Evolutionary conservation across 1,140 invertebrate genomes (phyloP).

Genomic region (Ceratina australensis): DNA sequence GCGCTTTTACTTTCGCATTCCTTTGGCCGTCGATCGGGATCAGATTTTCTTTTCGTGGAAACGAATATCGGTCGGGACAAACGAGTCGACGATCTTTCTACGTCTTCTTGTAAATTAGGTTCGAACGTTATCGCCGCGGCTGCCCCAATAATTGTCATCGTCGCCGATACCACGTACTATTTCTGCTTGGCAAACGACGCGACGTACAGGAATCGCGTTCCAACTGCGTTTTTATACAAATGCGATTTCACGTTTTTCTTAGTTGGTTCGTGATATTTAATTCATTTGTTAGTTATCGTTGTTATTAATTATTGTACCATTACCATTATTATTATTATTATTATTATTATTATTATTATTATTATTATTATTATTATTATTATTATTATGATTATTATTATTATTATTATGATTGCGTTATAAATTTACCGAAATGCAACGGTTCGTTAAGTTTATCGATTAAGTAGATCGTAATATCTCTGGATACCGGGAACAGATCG

Average conservation of each 20-base stretch:
- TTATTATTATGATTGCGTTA: constrained; percentile 26
- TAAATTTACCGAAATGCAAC: constrained; percentile 33
- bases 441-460: constrained; percentile 48
- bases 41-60: constrained; percentile 2
- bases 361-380: constrained; percentile 21
- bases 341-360: constrained; percentile 34
- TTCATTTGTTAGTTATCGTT: constrained; percentile 57
- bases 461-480: constrained; percentile 31
- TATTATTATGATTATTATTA: constrained; percentile 11
- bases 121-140: constrained; percentile 1
- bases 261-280: constrained; percentile 54
- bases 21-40: neutral
- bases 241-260: constrained; percentile 42
- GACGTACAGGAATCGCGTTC: constrained; percentile 17
- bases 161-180: constrained; percentile 5
- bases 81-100: too few species aligned
- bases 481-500: constrained; percentile 22
- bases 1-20: neutral
- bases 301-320: constrained; percentile 48
- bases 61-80: neutral
- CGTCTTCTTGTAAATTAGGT: neutral
- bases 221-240: constrained; percentile 21
- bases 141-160: neutral
- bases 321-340: constrained; percentile 43
- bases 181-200: constrained; percentile 6